These are phyloP conservation scores for Phyllotreta cruciferae DNA, from an alignment of 2,888 invertebrate species.

Conservation along the genomic window DNA sequence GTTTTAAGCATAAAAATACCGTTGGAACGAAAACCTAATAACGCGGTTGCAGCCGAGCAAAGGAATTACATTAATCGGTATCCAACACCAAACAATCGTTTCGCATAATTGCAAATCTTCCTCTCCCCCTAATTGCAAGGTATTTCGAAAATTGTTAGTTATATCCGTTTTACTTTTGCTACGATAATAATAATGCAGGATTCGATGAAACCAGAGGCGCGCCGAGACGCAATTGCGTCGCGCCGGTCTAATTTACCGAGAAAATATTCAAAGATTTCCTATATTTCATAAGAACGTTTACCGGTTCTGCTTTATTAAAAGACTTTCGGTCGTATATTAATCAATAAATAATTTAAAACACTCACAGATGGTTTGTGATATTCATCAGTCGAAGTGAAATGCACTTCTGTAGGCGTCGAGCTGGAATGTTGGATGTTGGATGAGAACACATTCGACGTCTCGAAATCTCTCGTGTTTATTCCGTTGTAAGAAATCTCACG, in stretches of 20 bases:
- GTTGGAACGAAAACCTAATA: constrained; percentile 24
- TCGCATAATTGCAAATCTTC: constrained; percentile 18
- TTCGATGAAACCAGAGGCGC: too few species aligned
- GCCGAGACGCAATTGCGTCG: too few species aligned
- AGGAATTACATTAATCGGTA: constrained; percentile 20
- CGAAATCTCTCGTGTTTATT: constrained; percentile 44
- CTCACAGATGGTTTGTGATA: constrained; percentile 49
- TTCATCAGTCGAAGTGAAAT: constrained; percentile 49
- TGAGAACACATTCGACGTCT: constrained; percentile 43
- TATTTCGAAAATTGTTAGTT: constrained; percentile 18
- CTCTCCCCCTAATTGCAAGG: constrained; percentile 1
- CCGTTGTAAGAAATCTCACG: constrained; percentile 29
- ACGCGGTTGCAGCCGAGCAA: constrained; percentile 16
- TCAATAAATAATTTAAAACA: constrained; percentile 45
- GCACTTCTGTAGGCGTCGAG: constrained; percentile 47
- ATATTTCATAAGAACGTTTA: constrained; percentile 35
- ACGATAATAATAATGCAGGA: too few species aligned
- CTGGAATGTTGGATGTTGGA: constrained; percentile 42
- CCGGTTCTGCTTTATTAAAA: constrained; percentile 19
- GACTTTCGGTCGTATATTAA: constrained; percentile 31
- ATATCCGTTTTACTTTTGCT: background rate
- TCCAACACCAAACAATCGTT: constrained; percentile 20
- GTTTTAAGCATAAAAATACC: constrained; percentile 2
- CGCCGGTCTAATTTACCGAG: background rate
- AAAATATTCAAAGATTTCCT: constrained; percentile 34